Evolutionary conservation across 2,797 vertebrate species (phyloP).

Genomic region (Pantherophis alleghaniensis): DNA sequence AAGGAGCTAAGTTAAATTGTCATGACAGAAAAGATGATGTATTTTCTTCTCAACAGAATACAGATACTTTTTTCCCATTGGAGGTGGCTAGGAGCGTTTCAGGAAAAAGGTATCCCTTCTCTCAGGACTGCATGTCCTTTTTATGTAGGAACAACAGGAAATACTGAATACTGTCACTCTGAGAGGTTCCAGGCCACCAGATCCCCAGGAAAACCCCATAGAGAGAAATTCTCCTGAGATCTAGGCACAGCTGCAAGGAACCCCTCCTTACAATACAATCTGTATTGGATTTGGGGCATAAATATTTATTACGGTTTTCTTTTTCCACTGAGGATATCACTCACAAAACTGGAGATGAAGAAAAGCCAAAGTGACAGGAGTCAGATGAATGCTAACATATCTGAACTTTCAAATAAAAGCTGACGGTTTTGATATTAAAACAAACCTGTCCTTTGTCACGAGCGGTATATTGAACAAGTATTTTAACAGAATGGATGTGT

Average conservation of each 20-base stretch:
- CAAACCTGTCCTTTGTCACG: slow-evolving; percentile 30
- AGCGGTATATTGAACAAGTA: slow-evolving; percentile 44
- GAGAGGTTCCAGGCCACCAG: neutral
- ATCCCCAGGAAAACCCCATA: neutral
- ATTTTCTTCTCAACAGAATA: neutral
- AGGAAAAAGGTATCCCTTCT: neutral
- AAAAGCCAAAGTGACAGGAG: slow-evolving; percentile 47
- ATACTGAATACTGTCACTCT: neutral
- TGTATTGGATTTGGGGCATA: slow-evolving; percentile 24
- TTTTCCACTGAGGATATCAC: slow-evolving; percentile 8
- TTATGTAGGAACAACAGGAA: neutral
- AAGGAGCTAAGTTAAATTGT: neutral
- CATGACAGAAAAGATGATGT: neutral
- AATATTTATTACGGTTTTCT: slow-evolving; percentile 43
- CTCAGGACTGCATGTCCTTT: neutral
- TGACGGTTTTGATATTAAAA: slow-evolving; percentile 50
- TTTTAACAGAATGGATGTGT: slow-evolving; percentile 50
- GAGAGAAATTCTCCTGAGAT: neutral
- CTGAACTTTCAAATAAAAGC: slow-evolving; percentile 40
- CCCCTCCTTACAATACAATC: neutral
- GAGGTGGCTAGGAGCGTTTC: neutral
- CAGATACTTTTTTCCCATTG: neutral
- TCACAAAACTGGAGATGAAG: slow-evolving; percentile 31
- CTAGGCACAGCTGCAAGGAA: neutral
- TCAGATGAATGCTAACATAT: slow-evolving; percentile 43